Conservation (phyloP, 1,140 invertebrate species). For the Diabrotica undecimpunctata region DNA sequence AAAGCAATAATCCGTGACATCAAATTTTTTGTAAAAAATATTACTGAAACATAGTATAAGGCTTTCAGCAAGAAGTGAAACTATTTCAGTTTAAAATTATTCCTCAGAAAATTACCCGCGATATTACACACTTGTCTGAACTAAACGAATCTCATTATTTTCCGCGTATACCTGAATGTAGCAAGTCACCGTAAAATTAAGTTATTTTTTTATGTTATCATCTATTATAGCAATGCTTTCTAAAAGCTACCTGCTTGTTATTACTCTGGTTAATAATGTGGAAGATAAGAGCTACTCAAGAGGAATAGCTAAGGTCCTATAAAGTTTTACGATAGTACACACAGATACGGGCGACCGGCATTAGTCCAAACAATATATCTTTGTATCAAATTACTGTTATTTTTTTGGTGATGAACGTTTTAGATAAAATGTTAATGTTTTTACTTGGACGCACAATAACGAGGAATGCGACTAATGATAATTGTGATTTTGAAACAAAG, state of each 20-base stretch:
- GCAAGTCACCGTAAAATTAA: background rate
- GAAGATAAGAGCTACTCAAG: conserved; percentile 11
- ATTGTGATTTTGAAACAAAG: no score
- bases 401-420: background rate
- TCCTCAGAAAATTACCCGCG: no score
- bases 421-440: no score
- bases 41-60: no score
- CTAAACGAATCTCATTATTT: background rate
- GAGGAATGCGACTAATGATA: no score
- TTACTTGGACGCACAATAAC: no score
- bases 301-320: conserved; percentile 5
- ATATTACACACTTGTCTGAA: no score
- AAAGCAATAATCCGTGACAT: no score
- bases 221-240: background rate
- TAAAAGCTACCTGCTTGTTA: background rate
- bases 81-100: no score
- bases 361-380: background rate
- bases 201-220: background rate
- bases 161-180: background rate
- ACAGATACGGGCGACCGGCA: background rate
- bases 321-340: conserved; percentile 7
- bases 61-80: no score
- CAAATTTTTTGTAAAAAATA: no score
- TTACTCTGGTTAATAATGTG: conserved; percentile 13
- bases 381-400: conserved; percentile 5